Base-by-base conservation (phyloP, 2,113 vertebrate genomes). In the Poicephalus gulielmi region DNA sequence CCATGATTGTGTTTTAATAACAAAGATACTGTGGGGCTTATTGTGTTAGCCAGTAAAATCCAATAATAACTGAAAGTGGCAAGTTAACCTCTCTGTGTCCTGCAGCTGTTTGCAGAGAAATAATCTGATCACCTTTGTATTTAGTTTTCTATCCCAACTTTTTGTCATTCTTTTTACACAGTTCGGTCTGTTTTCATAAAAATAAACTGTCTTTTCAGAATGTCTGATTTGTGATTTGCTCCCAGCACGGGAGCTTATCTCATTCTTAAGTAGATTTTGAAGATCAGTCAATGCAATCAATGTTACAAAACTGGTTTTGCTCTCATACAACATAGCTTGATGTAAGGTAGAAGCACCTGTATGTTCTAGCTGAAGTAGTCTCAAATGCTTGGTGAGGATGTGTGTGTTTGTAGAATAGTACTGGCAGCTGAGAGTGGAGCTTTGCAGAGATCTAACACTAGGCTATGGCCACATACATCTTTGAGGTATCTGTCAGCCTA, bases 41-140 rank as follows among this genome's bases (percentile, higher is more conserved):
- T 53, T 94, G 73, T 75, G 70, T 95, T 96, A 84, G 1, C 19
- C 4, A 49, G 83, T 86, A 79, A 88, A 95, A 95, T 94, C 59
- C 53, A 95, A 83, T 97, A 76, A 49, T 10, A 62, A 27, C 89
- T 64, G 95, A 89, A 94, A 71, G 50, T 12, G 52, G 37, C 35
- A 41, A n/a, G 52, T 96, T 96, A 94, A 95, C 91, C 70, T 94
- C n/a, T 92, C 59, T 87, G 46, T 83, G 86, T 91, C 71, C 81
- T 94, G 53, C 94, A 96, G 86, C 86, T 94, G 92, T 60, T 86
- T 41, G 70, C 28, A 74, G 68, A 85, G 74, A 79, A 91, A 31
- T 96, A 96, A 96, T 95, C 60, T 59, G 63, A 94, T 97, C 67
- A 33, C 31, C 46, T 84, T 74, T 76, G 19, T 79, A 23, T 89